A percentile compares a stretch with the other conserved stretches of the same genome.
These are phyloP conservation scores for Drosophila kepulauana DNA, from an alignment of 1,140 invertebrate species.

Conservation along the genomic window DNA sequence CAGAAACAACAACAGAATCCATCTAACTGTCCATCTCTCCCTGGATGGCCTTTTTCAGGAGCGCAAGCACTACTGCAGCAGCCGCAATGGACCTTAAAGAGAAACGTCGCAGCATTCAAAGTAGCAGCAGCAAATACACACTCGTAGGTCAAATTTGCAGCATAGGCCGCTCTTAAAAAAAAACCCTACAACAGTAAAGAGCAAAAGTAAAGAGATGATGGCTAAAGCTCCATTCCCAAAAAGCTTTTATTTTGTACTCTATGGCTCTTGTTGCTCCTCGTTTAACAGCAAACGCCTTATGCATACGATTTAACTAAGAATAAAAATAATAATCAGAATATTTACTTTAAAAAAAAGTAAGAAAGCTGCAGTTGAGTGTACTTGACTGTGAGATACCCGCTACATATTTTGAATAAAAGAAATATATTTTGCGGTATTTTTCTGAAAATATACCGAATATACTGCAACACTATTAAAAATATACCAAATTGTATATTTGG, in stretches of 20 bases:
- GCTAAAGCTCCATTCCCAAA: background rate
- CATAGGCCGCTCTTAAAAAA: constrained; percentile 11
- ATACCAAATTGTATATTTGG: too few relatives aligned
- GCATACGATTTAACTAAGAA: background rate
- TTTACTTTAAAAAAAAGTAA: too few relatives aligned
- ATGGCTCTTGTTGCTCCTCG: background rate
- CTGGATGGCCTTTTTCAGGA: constrained; percentile 44
- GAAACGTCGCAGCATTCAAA: constrained; percentile 33
- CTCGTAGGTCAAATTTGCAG: constrained; percentile 5
- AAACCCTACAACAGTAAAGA: constrained; percentile 25
- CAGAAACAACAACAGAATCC: constrained; percentile 47
- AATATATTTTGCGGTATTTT: too few relatives aligned
- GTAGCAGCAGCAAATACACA: constrained; percentile 17
- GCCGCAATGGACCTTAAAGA: constrained; percentile 55
- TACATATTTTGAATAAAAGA: too few relatives aligned
- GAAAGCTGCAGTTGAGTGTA: too few relatives aligned
- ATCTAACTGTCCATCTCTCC: constrained; percentile 77
- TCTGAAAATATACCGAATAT: too few relatives aligned
- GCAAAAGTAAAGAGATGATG: background rate
- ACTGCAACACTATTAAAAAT: too few relatives aligned
- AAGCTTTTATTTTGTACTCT: constrained; percentile 21
- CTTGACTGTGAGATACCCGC: too few relatives aligned
- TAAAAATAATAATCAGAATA: background rate
- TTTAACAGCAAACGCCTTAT: constrained; percentile 3
- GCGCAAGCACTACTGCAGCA: constrained; percentile 30